phyloP scores from a whole-genome alignment of 2,888 invertebrate species.

The Cephus runcator region DNA sequence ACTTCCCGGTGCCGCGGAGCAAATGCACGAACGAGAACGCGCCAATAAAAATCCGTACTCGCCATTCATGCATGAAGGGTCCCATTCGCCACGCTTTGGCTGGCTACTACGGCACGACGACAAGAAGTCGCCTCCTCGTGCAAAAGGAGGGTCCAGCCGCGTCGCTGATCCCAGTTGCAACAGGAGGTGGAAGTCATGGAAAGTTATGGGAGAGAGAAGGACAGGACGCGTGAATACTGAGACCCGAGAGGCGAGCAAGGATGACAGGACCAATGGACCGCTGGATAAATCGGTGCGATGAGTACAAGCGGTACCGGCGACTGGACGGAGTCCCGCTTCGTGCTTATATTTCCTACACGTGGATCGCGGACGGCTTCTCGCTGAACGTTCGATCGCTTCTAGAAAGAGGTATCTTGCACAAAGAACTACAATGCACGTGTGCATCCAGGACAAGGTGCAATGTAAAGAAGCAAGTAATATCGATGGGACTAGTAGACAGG shows the following conservation, averaged over 20 bases:
- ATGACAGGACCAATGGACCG: background rate
- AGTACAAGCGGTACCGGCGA: background rate
- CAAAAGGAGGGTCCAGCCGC: background rate
- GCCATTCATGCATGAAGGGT: conserved; percentile 27
- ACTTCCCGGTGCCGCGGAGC: conserved; percentile 27
- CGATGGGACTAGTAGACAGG: background rate
- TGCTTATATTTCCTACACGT: background rate
- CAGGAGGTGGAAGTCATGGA: background rate
- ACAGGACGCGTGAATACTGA: background rate
- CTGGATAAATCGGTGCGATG: background rate
- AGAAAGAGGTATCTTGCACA: background rate
- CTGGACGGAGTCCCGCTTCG: background rate
- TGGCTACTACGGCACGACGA: background rate
- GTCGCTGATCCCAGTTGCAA: background rate
- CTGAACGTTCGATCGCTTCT: background rate
- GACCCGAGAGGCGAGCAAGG: background rate
- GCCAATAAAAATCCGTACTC: conserved; percentile 39
- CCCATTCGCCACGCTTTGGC: conserved; percentile 26
- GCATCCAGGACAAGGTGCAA: background rate
- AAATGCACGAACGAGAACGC: conserved; percentile 27
- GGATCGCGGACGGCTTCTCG: background rate
- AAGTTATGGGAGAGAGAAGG: background rate
- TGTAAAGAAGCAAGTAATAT: background rate
- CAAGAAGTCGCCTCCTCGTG: background rate
- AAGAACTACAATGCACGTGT: background rate